These are phyloP conservation scores for Abrostola triplasia DNA, from an alignment of 2,888 invertebrate genomes.

Conservation along the genomic window DNA sequence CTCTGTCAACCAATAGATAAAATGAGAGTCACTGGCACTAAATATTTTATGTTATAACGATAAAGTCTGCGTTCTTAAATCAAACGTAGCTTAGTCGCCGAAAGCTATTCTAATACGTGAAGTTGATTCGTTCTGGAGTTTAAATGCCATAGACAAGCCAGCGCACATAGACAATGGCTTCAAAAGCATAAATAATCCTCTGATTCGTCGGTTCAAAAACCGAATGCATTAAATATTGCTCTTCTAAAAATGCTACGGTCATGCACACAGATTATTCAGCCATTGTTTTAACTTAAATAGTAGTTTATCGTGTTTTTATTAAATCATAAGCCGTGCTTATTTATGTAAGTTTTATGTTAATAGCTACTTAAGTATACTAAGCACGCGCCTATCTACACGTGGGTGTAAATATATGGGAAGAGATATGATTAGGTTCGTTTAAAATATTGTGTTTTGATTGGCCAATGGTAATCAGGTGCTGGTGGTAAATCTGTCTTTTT, in stretches of 20 bases:
- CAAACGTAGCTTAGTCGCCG: too few relatives aligned
- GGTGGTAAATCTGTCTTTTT: conserved; percentile 35
- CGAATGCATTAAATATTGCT: conserved; percentile 25
- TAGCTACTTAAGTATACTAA: conserved; percentile 13
- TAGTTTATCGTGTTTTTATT: conserved; percentile 45
- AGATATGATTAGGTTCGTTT: conserved; percentile 25
- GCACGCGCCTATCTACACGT: conserved; percentile 27
- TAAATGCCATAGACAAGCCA: neutral
- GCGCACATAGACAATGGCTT: conserved; percentile 15
- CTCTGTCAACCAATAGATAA: too few relatives aligned
- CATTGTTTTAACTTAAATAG: conserved; percentile 55
- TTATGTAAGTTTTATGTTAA: conserved; percentile 47
- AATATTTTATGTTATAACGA: too few relatives aligned
- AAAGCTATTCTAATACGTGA: too few relatives aligned
- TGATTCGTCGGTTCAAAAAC: conserved; percentile 20
- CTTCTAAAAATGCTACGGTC: conserved; percentile 37
- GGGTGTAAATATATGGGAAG: conserved; percentile 36
- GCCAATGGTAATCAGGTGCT: conserved; percentile 24
- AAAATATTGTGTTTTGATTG: conserved; percentile 47
- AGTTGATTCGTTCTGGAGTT: neutral
- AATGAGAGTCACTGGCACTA: too few relatives aligned
- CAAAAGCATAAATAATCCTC: conserved; percentile 1
- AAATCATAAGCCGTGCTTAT: conserved; percentile 49
- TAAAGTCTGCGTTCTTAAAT: too few relatives aligned
- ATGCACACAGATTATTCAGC: conserved; percentile 23